These are phyloP conservation scores for Burhinus oedicnemus DNA, from an alignment of 2,113 vertebrate species.

Conservation along the genomic window DNA sequence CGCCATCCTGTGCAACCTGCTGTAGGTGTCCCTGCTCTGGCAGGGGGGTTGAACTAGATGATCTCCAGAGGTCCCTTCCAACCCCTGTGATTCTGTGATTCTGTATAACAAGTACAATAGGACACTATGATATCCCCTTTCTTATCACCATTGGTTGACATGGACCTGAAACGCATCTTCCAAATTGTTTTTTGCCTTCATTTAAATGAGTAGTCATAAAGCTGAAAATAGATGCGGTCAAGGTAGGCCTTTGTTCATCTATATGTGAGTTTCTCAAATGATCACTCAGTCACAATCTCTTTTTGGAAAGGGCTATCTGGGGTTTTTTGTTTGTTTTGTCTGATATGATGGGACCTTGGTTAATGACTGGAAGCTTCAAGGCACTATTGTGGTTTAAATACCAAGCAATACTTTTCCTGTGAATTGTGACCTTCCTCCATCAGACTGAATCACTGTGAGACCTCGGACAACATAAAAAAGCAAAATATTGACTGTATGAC, in stretches of 20 bases:
- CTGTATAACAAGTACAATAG: background rate
- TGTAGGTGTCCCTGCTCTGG: too few relatives aligned
- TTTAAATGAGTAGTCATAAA: background rate
- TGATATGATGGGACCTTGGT: background rate
- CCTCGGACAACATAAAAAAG: background rate
- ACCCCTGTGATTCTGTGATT: too few relatives aligned
- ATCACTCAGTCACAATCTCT: rapidly evolving
- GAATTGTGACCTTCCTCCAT: background rate
- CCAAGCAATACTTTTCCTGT: background rate
- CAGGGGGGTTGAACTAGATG: too few relatives aligned
- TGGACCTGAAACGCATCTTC: background rate
- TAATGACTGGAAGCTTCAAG: background rate
- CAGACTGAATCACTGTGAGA: background rate
- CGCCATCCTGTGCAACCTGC: too few relatives aligned
- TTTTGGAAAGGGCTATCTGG: background rate
- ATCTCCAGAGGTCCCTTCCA: too few relatives aligned
- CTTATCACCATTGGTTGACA: background rate
- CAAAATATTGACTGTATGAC: background rate
- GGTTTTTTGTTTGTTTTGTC: background rate
- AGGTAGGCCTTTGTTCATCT: background rate
- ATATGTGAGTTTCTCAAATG: background rate
- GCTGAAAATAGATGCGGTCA: background rate
- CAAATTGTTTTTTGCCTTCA: background rate
- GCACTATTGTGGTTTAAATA: background rate
- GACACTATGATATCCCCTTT: background rate